Evolutionary conservation across 2,113 vertebrate genomes (phyloP).

Genomic region (Capra hircus): DNA sequence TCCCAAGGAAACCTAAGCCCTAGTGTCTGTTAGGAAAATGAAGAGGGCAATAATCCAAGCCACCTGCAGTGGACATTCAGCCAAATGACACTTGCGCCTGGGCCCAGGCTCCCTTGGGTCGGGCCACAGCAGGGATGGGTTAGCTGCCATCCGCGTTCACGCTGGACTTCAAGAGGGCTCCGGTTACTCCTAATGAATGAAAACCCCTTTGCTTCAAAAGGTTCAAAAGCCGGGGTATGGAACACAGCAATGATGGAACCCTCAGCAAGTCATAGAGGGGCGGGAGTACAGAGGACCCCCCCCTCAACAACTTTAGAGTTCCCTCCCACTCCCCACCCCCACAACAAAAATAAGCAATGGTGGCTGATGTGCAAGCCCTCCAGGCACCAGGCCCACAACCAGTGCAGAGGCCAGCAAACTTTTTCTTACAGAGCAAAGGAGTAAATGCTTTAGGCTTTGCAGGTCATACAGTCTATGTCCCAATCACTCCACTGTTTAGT

Average conservation of each 20-base stretch:
- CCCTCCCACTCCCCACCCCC: neutral
- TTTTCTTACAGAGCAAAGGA: neutral
- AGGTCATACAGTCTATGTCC: neutral
- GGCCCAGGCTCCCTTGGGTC: neutral
- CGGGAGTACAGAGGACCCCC: neutral
- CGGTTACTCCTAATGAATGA: constrained; percentile 27
- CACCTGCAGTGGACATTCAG: constrained; percentile 2
- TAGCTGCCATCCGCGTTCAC: neutral
- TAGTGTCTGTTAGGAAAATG: constrained; percentile 53
- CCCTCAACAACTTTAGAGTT: neutral
- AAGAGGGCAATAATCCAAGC: constrained; percentile 25
- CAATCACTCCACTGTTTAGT: neutral
- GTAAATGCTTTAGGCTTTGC: neutral
- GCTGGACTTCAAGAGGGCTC: neutral
- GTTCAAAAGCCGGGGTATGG: neutral
- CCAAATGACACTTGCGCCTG: neutral
- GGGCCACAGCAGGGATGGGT: neutral
- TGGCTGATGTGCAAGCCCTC: neutral
- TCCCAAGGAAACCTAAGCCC: constrained; percentile 52
- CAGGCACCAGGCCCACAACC: neutral
- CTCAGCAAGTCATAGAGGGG: accelerated
- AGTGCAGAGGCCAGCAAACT: neutral
- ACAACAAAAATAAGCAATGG: neutral
- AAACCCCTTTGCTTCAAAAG: neutral
- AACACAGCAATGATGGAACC: accelerated